phyloP scores from a whole-genome alignment of 1,140 invertebrate genomes.

The Cardiocondyla obscurior region DNA sequence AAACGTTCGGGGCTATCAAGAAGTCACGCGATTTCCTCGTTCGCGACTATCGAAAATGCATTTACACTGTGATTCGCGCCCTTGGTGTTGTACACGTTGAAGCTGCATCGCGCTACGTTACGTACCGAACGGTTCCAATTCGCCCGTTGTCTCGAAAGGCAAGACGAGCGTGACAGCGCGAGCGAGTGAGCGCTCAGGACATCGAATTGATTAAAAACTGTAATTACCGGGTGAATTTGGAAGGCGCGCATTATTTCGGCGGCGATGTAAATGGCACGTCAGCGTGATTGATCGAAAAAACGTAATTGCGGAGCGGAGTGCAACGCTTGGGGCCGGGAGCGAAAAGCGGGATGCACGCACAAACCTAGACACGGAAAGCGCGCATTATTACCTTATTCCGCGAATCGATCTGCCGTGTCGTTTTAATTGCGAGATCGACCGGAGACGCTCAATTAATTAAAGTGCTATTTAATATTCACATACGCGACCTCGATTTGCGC shows the following conservation, averaged over 20 bases:
- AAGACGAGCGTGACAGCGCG: constrained; percentile 32
- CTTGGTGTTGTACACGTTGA: neutral
- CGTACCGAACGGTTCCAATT: neutral
- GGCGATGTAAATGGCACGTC: constrained; percentile 52
- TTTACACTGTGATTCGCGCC: constrained; percentile 47
- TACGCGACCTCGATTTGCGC: constrained; percentile 4
- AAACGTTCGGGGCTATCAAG: constrained; percentile 15
- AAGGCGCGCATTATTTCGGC: constrained; percentile 53
- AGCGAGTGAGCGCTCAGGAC: constrained; percentile 3
- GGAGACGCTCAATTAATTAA: constrained; percentile 59
- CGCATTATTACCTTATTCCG: constrained; percentile 51
- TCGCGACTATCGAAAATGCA: constrained; percentile 52
- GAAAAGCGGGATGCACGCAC: constrained; percentile 25
- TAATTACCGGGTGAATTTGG: constrained; percentile 40
- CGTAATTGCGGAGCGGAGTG: constrained; percentile 35
- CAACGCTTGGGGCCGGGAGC: neutral
- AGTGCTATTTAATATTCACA: constrained; percentile 31
- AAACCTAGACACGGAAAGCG: constrained; percentile 20
- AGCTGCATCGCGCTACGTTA: neutral
- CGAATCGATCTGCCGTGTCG: constrained; percentile 49
- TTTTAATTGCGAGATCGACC: constrained; percentile 62
- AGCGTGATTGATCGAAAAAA: constrained; percentile 54
- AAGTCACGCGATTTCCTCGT: constrained; percentile 53
- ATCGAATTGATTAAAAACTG: constrained; percentile 52
- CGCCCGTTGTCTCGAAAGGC: constrained; percentile 28